Conservation (phyloP, 2,113 vertebrate species). For the Myotis lucifugus region DNA sequence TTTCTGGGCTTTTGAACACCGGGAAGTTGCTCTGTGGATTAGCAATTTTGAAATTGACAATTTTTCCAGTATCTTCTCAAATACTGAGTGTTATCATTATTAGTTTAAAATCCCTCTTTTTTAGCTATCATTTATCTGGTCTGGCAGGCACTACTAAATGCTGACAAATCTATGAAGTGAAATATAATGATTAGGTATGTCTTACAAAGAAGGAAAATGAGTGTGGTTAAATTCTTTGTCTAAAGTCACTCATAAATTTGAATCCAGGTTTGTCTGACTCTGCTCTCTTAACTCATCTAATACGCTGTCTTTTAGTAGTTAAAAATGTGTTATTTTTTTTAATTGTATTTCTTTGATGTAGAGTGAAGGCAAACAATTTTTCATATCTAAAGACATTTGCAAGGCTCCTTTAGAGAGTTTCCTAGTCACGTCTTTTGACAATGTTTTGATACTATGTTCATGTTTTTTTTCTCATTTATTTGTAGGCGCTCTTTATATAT, state of each 20-base stretch:
- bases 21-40: neutral
- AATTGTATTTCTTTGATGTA: neutral
- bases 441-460: neutral
- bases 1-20: neutral
- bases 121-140: neutral
- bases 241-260: neutral
- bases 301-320: neutral
- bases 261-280: neutral
- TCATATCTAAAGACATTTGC: neutral
- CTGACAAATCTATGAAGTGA: neutral
- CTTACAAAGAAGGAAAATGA: neutral
- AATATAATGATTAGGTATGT: neutral
- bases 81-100: neutral
- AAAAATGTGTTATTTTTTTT: neutral
- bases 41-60: neutral
- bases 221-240: neutral
- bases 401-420: neutral
- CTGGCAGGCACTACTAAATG: neutral
- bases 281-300: neutral
- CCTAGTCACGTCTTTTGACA: neutral
- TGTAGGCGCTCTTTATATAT: neutral
- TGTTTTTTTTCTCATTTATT: conserved; percentile 19
- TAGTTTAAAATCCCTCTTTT: neutral
- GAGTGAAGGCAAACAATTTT: neutral
- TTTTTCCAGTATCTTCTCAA: neutral